Conservation (phyloP, 2,113 vertebrate species). For the Phrynosoma blainvillii region DNA sequence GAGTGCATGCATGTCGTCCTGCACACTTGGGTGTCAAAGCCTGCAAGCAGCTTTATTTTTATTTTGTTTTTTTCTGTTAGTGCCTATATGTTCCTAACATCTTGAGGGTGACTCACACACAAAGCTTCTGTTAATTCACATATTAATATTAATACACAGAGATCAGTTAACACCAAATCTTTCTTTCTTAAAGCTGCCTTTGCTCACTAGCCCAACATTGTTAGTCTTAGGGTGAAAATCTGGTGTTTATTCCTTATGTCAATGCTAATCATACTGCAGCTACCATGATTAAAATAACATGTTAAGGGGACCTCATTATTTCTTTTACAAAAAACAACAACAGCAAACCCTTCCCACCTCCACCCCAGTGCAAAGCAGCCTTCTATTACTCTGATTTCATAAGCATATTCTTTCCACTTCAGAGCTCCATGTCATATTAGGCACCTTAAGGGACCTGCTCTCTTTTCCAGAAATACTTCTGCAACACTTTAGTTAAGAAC, state of each 20-base stretch:
- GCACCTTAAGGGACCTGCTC: constrained; percentile 41
- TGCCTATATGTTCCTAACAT: constrained; percentile 36
- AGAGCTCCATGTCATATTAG: constrained; percentile 45
- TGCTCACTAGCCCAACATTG: constrained; percentile 26
- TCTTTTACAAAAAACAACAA: constrained; percentile 62
- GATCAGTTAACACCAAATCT: constrained; percentile 24
- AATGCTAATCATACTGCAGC: constrained; percentile 22
- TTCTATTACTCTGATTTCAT: constrained; percentile 60
- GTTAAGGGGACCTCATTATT: constrained; percentile 35
- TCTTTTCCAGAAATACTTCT: constrained; percentile 42
- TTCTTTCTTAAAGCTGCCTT: constrained; percentile 10
- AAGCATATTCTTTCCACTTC: constrained; percentile 55
- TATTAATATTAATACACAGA: constrained; percentile 39
- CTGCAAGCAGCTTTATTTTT: constrained; percentile 55
- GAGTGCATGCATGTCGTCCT: not conserved
- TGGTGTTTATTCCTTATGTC: constrained; percentile 14
- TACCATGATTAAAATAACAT: constrained; percentile 28
- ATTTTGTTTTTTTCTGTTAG: not conserved
- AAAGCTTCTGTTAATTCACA: constrained; percentile 58
- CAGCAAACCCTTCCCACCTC: constrained; percentile 21
- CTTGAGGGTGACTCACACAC: constrained; percentile 59
- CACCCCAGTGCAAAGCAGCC: constrained; percentile 53
- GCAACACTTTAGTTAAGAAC: constrained; percentile 15
- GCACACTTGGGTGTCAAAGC: constrained; percentile 61
- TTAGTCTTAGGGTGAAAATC: not conserved